Conservation (phyloP, 1,140 invertebrate species). For the Cotesia typhae region DNA sequence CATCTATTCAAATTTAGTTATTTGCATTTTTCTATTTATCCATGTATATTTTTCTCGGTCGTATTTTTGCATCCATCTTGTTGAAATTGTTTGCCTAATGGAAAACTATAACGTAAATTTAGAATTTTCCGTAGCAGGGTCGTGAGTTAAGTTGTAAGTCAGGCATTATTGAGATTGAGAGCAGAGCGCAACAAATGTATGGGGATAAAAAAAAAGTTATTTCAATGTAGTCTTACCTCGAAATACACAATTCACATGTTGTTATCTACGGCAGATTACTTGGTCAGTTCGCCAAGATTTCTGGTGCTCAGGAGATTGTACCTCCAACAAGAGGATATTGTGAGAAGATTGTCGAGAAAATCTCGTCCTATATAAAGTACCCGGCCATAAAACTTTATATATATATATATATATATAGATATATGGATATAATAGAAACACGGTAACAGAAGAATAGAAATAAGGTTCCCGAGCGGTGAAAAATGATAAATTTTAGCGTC, state of each 20-base stretch:
- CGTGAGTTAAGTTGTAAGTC: too few relatives aligned
- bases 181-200: neutral
- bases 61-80: too few relatives aligned
- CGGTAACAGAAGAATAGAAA: neutral
- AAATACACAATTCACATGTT: conserved; percentile 28
- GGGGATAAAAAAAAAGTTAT: neutral
- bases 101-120: too few relatives aligned
- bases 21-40: too few relatives aligned
- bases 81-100: too few relatives aligned
- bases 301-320: conserved; percentile 15
- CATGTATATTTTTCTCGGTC: too few relatives aligned
- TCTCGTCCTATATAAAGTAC: neutral
- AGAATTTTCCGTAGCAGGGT: too few relatives aligned
- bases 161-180: neutral
- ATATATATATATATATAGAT: neutral
- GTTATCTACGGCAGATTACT: conserved; percentile 26
- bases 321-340: conserved; percentile 13
- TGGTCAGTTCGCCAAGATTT: conserved; percentile 28
- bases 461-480: conserved; percentile 1
- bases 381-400: neutral
- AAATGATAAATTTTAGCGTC: conserved; percentile 15
- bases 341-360: conserved; percentile 29
- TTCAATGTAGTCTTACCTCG: conserved; percentile 7
- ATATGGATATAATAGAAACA: neutral
- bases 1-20: too few relatives aligned